Base-by-base conservation (phyloP, 1,140 invertebrate genomes). In the Mactra quadrangularis region DNA sequence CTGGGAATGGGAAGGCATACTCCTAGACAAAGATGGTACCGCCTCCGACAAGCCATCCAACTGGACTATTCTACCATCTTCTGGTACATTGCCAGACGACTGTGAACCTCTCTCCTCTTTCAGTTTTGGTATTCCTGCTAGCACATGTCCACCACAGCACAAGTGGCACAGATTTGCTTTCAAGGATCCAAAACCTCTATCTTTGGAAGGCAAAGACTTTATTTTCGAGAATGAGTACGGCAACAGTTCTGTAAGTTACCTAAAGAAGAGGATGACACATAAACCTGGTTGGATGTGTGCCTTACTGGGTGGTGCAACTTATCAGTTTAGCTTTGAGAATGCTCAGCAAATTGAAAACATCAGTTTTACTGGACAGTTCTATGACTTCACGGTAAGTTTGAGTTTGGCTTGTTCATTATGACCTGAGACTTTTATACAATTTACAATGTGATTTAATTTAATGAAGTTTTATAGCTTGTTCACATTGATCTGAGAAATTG, bases 161-260 rank as follows among this genome's bases (percentile, higher is more conserved):
- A 88, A 85, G 31, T 89, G 90, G 64, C 86, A 87, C 59, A 83
- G 91, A 66, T 90, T 90, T 59, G 79, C 90, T 27, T 90, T 91
- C 76, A 89, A 90, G 31, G 66, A 87, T 19, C 60, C 82, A n/a
- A 7, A 6, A 15, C 90, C 89, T 9, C 11, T 22, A 2, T 87
- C 85, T 0, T 41, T 91, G 47, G 33, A 81, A 22, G 83, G 50
- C 2, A 89, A 90, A 57, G 35, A 87, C 31, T 81, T 85, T 3
- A 35, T 87, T 3, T 83, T 89, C 29, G 84, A 55, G 2, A 89
- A 88, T 33, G 22, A 70, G 29, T 70, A 90, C 52, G 90, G 89
- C 0, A 84, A 57, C 11, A 76, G 59, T 13, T 66, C 31, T 25
- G 62, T 45, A 0, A 76, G 68, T 2, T 90, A 59, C 77, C 33